Evolutionary conservation across 2,888 invertebrate species (phyloP).

Genomic region (Ectemnius continuus): DNA sequence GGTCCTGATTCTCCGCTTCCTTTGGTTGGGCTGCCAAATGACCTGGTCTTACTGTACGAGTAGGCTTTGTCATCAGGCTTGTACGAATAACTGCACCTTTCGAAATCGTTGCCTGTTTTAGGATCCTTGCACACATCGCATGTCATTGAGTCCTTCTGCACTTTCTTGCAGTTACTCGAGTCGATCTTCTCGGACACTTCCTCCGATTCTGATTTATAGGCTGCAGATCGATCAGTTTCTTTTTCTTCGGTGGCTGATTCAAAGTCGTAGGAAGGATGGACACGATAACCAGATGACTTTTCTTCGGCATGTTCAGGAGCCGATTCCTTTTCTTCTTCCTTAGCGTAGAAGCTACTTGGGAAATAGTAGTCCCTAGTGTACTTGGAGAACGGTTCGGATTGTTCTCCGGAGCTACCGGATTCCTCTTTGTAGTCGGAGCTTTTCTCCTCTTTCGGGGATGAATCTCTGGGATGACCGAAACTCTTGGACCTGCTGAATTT

Average conservation of each 20-base stretch:
- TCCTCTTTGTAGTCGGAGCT: slow-evolving; percentile 4
- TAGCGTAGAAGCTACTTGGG: slow-evolving; percentile 30
- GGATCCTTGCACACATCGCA: slow-evolving; percentile 88
- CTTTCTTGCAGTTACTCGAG: slow-evolving; percentile 81
- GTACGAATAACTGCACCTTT: slow-evolving; percentile 88
- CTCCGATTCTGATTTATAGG: slow-evolving; percentile 82
- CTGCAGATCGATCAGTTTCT: slow-evolving; percentile 70
- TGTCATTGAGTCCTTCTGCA: slow-evolving; percentile 83
- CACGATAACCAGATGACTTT: slow-evolving; percentile 7
- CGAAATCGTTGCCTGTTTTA: slow-evolving; percentile 87
- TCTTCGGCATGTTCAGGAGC: slow-evolving; percentile 20
- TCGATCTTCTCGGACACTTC: slow-evolving; percentile 80
- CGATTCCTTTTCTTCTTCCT: not conserved
- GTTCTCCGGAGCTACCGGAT: not conserved
- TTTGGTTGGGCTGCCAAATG: slow-evolving; percentile 64
- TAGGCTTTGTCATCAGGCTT: slow-evolving; percentile 84
- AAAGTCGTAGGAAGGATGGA: slow-evolving; percentile 63
- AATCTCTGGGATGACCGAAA: slow-evolving; percentile 56
- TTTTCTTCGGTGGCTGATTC: slow-evolving; percentile 76
- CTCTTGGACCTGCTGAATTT: slow-evolving; percentile 69
- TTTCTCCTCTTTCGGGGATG: slow-evolving; percentile 24
- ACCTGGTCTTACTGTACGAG: slow-evolving; percentile 70
- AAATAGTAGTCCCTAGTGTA: slow-evolving; percentile 42
- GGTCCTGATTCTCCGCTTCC: slow-evolving; percentile 8
- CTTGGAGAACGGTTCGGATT: slow-evolving; percentile 4